Base-by-base conservation (phyloP, 1,140 invertebrate genomes). In the Microplitis mediator region DNA sequence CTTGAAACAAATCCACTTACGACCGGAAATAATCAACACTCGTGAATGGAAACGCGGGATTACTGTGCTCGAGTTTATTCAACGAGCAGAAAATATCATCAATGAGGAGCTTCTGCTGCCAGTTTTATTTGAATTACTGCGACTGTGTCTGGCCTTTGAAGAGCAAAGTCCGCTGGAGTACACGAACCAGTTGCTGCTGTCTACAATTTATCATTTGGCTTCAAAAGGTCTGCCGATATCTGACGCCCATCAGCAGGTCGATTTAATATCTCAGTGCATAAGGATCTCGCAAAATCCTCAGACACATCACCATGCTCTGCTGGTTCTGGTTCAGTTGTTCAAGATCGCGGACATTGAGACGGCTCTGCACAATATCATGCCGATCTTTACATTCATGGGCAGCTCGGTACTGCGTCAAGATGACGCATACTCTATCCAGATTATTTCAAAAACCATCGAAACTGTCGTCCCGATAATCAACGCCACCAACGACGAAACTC, bases 331-430 rank as follows among this genome's bases (percentile, higher is more conserved):
- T 0, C 83, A 87, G 61, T 60, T 87, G 0, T 80, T 87, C 39
- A 87, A 82, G 56, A 62, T 82, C 0, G 92, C 93, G 0, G 89
- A 94, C 64, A 93, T 95, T 0, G 92, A 95, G 62, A 91, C 93
- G 84, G 94, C 98, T 4, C 84, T 98, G 9, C 93, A 96, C 80
- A 95, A 97, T 78, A 93, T 97, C 1, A 97, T 98, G 91, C 93
- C 95, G 34, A 95, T 99, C 74, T 98, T 98, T 81, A 98, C 96
- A 0, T 98, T 98, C 79, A 96, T 99, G 90, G 97, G 97, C 9
- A 94, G 93, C 4, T 95, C 94, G 0, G 92, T 98, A 23, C 84
- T 98, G 0, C 88, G 96, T 14, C 95, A 97, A 76, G 97, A 99
- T 82, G 96, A 98, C 82, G 92, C 93, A 0, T 98, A 98, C 82